A percentile compares a stretch with the other conserved stretches of the same genome.
phyloP scores from a whole-genome alignment of 2,797 vertebrate genomes.

The Paguma larvata region DNA sequence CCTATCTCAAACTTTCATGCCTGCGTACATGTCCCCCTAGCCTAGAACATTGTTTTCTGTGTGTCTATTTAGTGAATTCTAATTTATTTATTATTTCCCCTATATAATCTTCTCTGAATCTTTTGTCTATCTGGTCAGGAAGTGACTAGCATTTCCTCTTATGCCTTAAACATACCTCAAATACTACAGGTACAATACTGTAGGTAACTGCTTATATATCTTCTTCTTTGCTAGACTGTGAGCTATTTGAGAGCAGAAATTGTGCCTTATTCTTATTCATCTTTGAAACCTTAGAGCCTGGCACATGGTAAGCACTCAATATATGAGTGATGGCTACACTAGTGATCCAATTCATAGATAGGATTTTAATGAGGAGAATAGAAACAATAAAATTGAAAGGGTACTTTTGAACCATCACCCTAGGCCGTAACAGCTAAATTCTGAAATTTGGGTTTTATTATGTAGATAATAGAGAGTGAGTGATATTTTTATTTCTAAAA shows the following conservation, averaged over 20 bases:
- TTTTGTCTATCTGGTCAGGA: not conserved
- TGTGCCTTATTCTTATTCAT: conserved; percentile 5
- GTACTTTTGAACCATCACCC: not conserved
- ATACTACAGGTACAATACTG: not conserved
- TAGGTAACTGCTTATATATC: not conserved
- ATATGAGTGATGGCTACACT: not conserved
- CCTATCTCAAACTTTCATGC: not conserved
- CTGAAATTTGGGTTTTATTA: conserved; percentile 23
- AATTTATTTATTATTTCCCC: not conserved
- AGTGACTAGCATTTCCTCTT: not conserved
- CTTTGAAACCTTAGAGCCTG: not conserved
- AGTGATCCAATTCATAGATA: conserved; percentile 2
- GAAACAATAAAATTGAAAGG: not conserved
- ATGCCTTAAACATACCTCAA: not conserved
- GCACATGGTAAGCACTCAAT: not conserved
- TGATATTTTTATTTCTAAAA: conserved; percentile 37
- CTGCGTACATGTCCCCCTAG: not conserved
- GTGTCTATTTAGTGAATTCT: not conserved
- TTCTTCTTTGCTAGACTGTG: not conserved
- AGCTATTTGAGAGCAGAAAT: not conserved
- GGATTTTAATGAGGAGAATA: conserved; percentile 46
- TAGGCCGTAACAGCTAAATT: not conserved
- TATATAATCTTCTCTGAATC: not conserved
- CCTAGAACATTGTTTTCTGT: not conserved
- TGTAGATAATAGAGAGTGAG: not conserved